A percentile compares a stretch with the other conserved stretches of the same genome.
Evolutionary conservation across 1,140 invertebrate species (phyloP).

Genomic region (Macrotrachela quadricornifera): DNA sequence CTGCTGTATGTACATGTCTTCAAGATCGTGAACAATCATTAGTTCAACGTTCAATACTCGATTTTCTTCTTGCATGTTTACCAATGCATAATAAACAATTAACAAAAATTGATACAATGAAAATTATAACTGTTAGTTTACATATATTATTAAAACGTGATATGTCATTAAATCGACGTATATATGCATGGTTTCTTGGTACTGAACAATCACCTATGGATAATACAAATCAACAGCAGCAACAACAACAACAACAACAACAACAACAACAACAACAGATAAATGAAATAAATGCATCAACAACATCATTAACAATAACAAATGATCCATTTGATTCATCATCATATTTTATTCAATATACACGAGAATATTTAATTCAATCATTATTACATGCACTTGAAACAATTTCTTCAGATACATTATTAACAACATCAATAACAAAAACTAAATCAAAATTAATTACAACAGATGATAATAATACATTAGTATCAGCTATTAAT

Average conservation of each 20-base stretch:
- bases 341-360: too few species aligned
- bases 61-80: constrained; percentile 59
- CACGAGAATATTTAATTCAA: too few species aligned
- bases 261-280: background rate
- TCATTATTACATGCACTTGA: too few species aligned
- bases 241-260: constrained; percentile 1
- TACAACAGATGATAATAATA: too few species aligned
- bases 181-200: constrained; percentile 62
- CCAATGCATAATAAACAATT: constrained; percentile 62
- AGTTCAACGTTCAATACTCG: constrained; percentile 63
- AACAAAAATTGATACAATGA: constrained; percentile 47
- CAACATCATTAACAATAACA: background rate
- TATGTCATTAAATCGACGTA: constrained; percentile 66
- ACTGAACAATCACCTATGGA: background rate
- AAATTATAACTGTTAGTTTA: constrained; percentile 53
- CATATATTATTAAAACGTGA: constrained; percentile 63
- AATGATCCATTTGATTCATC: too few species aligned
- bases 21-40: constrained; percentile 52
- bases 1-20: constrained; percentile 46
- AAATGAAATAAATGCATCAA: background rate
- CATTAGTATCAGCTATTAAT: too few species aligned
- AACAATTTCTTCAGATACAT: too few species aligned
- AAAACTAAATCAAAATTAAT: too few species aligned
- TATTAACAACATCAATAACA: too few species aligned
- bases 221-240: background rate